Conservation (phyloP, 2,797 vertebrate species). For the Tapirus indicus region DNA sequence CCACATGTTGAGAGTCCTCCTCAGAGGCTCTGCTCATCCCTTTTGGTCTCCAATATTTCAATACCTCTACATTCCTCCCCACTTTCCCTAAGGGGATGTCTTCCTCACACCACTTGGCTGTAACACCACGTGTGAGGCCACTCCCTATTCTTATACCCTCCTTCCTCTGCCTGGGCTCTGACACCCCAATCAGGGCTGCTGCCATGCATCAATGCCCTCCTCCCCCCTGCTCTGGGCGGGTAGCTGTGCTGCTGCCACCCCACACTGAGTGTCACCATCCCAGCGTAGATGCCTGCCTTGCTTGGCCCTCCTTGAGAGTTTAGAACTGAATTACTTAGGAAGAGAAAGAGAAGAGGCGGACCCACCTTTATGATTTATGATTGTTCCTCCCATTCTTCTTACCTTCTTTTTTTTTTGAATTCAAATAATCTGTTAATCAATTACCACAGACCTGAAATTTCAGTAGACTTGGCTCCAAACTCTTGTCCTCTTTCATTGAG, state of each 20-base stretch:
- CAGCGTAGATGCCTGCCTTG: neutral
- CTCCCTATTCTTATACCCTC: neutral
- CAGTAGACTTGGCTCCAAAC: neutral
- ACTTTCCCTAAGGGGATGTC: neutral
- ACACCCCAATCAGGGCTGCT: neutral
- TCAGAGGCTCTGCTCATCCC: neutral
- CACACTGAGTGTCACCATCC: neutral
- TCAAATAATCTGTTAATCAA: neutral
- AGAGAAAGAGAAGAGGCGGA: neutral
- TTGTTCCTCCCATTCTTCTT: neutral
- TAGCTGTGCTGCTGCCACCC: neutral
- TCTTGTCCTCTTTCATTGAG: neutral
- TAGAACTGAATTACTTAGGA: slow-evolving; percentile 8
- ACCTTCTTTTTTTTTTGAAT: neutral
- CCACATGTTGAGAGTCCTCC: neutral
- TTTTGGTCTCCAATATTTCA: neutral
- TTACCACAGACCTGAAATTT: slow-evolving; percentile 14
- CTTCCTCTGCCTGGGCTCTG: neutral
- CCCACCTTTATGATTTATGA: neutral
- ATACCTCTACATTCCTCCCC: neutral
- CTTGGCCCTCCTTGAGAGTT: neutral
- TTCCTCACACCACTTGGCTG: neutral
- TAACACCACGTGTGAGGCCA: neutral
- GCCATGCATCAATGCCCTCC: neutral
- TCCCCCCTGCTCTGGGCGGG: neutral